Conservation (phyloP, 1,140 invertebrate genomes). For the Apis florea region DNA sequence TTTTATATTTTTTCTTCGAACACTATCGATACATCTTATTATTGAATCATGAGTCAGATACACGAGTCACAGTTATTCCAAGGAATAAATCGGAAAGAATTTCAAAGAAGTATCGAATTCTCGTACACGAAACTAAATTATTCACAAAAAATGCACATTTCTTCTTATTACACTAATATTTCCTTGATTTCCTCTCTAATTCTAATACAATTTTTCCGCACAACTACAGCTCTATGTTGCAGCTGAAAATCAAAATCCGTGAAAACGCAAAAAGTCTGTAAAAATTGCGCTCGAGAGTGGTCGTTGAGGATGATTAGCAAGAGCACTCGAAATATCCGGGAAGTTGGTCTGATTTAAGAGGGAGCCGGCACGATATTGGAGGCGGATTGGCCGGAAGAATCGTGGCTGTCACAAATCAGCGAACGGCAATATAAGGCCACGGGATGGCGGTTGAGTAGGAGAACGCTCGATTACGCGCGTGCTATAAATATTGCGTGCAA, state of each 20-base stretch:
- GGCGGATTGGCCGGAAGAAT: slow-evolving; percentile 53
- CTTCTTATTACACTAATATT: no score
- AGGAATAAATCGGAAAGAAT: no score
- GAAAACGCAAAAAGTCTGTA: background rate
- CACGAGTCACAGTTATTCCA: no score
- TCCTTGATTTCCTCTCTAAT: no score
- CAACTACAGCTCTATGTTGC: no score
- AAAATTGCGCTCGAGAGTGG: slow-evolving; percentile 1
- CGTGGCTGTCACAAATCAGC: slow-evolving; percentile 64
- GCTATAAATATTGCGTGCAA: slow-evolving; percentile 68
- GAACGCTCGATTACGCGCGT: slow-evolving; percentile 65
- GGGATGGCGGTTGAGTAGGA: slow-evolving; percentile 46
- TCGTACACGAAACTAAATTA: no score
- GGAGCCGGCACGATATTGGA: slow-evolving; percentile 47
- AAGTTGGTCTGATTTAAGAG: slow-evolving; percentile 65
- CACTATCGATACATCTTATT: no score
- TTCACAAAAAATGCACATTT: no score
- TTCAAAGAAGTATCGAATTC: no score
- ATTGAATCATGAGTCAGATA: no score
- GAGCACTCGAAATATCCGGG: slow-evolving; percentile 52
- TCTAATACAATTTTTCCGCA: no score
- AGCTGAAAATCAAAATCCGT: background rate
- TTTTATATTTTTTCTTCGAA: no score
- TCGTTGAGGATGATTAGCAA: slow-evolving; percentile 53
- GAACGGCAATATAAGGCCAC: slow-evolving; percentile 58